Base-by-base conservation (phyloP, 2,888 invertebrate species). In the Hetaerina titia region DNA sequence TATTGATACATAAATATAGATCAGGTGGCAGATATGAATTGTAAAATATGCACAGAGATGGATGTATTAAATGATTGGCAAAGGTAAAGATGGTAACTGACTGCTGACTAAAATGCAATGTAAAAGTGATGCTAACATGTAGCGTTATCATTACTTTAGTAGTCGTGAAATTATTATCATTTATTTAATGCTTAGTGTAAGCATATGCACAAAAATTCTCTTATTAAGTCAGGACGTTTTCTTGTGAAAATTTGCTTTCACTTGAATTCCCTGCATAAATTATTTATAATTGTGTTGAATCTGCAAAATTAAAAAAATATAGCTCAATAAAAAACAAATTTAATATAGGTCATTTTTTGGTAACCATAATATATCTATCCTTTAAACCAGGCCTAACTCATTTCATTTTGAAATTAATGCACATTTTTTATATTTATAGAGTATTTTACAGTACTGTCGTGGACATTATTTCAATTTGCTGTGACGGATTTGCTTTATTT, bases 11-110 rank as follows among this genome's bases (percentile, higher is more conserved):
- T 81, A 81, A 31, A 31, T 31, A 81, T 11, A 81, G 81, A 15
- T 81, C 81, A 31, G 81, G 81, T 81, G 81, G 81, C 81, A 31
- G 81, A 81, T 81, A 81, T 25, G 15, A 31, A 81, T 11, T 81
- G 81, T 81, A 81, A 81, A 81, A 81, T 81, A 81, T 81, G 81
- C 81, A 81, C 81, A 81, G 81, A 69, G 81, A 81, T 81, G 81
- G 81, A 81, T 81, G 81, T 81, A 81, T 11, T 31, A 81, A 74
- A 31, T 31, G 7, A 81, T 81, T 81, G 13, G 22, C 25, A 81
- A 81, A 31, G n/a, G 81, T 81, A 31, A 81, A 81, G 31, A 81
- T 81, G 81, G 81, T 31, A 31, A 81, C 31, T 7, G 81, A 81
- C 25, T 81, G 31, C 81, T 31, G 81, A 81, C 25, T 81, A 81